A percentile compares a stretch with the other conserved stretches of the same genome.
Evolutionary conservation across 2,888 invertebrate species (phyloP).

Genomic region (Unio pictorum): DNA sequence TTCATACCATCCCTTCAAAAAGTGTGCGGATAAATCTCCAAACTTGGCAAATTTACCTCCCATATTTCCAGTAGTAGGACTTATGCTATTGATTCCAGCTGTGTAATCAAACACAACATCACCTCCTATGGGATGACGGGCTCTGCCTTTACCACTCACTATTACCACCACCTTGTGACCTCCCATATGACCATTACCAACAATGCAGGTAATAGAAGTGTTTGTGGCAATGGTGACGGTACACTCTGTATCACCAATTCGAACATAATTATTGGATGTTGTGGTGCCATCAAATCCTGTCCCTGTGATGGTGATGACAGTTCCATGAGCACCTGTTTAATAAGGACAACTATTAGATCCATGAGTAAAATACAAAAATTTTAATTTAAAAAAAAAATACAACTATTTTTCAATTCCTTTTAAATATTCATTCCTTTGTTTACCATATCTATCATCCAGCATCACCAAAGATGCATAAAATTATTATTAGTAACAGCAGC

Average conservation of each 20-base stretch:
- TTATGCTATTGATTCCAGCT: slow-evolving; percentile 23
- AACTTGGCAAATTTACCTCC: slow-evolving; percentile 23
- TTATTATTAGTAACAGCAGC: too few species aligned
- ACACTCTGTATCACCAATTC: slow-evolving; percentile 54
- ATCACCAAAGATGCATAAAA: background rate
- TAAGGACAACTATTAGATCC: background rate
- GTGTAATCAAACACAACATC: slow-evolving; percentile 33
- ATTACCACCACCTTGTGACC: slow-evolving; percentile 31
- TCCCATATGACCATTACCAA: slow-evolving; percentile 50
- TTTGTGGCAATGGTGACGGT: slow-evolving; percentile 34
- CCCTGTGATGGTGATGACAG: slow-evolving; percentile 52
- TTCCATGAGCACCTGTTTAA: slow-evolving; percentile 27
- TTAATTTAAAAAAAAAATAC: too few species aligned
- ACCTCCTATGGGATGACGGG: slow-evolving; percentile 18
- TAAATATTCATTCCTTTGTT: background rate
- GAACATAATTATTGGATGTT: slow-evolving; percentile 38
- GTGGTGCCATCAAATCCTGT: slow-evolving; percentile 45
- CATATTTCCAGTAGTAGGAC: slow-evolving; percentile 38
- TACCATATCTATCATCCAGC: background rate
- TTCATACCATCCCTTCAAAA: too few species aligned
- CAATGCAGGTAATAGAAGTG: slow-evolving; percentile 45
- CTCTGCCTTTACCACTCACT: slow-evolving; percentile 37
- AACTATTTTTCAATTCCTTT: background rate
- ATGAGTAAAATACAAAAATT: background rate
- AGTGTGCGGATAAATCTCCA: too few species aligned